Conservation (phyloP, 2,888 invertebrate genomes). For the Micoletzkya japonica region DNA sequence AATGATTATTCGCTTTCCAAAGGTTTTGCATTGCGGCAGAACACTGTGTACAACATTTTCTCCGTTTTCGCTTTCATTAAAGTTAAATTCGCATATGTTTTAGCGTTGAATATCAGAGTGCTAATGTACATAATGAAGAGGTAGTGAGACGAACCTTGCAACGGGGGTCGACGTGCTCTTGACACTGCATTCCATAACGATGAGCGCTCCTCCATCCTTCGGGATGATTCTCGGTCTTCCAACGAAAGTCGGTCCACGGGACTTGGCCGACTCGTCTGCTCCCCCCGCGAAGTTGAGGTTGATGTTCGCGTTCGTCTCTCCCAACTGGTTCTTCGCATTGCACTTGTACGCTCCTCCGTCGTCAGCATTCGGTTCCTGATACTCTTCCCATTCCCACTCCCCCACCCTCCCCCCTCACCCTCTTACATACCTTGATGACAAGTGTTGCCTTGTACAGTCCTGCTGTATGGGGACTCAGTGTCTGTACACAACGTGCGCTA, state of each 20-base stretch:
- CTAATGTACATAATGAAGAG: background rate
- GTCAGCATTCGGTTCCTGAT: slow-evolving; percentile 83
- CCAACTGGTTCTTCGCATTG: slow-evolving; percentile 95
- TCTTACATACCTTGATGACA: slow-evolving; percentile 54
- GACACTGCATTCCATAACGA: slow-evolving; percentile 92
- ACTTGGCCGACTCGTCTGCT: slow-evolving; percentile 70
- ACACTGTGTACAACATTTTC: background rate
- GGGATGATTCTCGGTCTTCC: slow-evolving; percentile 99
- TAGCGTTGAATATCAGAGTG: background rate
- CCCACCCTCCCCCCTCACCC: background rate
- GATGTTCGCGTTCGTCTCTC: slow-evolving; percentile 99
- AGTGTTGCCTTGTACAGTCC: slow-evolving; percentile 57
- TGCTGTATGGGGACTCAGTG: slow-evolving; percentile 48
- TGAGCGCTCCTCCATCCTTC: slow-evolving; percentile 81
- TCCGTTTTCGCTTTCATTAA: background rate
- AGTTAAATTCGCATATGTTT: background rate
- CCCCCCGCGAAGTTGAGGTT: slow-evolving; percentile 94
- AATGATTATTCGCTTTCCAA: too few species aligned
- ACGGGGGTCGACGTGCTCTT: slow-evolving; percentile 85
- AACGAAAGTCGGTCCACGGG: slow-evolving; percentile 80
- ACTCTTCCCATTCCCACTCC: background rate
- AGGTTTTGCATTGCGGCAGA: too few species aligned
- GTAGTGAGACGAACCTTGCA: slow-evolving; percentile 44
- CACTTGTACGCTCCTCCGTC: slow-evolving; percentile 99
- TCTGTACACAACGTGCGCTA: slow-evolving; percentile 50